Evolutionary conservation across 2,113 vertebrate species (phyloP), one percentile per base, ranked within the genome.

Genomic region (Neodontobutis hainanensis): DNA sequence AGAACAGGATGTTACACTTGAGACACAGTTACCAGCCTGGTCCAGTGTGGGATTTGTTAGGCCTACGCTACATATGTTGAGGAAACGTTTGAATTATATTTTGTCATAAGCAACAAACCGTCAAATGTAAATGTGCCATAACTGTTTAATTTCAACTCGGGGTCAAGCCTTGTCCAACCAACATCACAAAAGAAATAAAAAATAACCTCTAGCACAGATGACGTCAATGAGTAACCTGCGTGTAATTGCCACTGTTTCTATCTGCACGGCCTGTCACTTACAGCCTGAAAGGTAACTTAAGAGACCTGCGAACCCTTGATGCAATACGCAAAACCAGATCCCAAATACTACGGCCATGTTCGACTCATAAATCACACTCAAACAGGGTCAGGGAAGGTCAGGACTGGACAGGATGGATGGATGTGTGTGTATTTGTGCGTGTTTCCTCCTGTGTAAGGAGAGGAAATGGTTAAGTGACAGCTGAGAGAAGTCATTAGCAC

Each of bases 391-490:
- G 70, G 11, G 35, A 64, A 47, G 84, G 85, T 87, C 80, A 72
- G 6, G 11, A 65, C 12, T 68, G 62, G 74, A 73, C 27, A 43
- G 65, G 44, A 40, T 79, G 70, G 64, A 85, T 80, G 68, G 61
- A 77, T 83, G 73, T 75, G 68, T 81, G 73, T 63, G 59, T 73
- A 10, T 65, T 51, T 69, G 73, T 8, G 59, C 71, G 71, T 46
- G 67, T 57, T 58, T 42, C 85, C 84, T 75, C 75, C 73, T 43
- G 50, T 50, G 52, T 73, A 68, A 49, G 60, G 68, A 81, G 44
- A 80, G 86, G 88, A 88, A 87, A 87, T 88, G 75, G 84, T 78
- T 86, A 88, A 84, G 75, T 85, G 88, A 89, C 84, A 86, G 84
- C 82, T 73, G 15, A 10, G 55, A 85, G 70, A 83, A 80, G 81